phyloP scores from a whole-genome alignment of 2,888 invertebrate genomes.

The Terebella lapidaria region DNA sequence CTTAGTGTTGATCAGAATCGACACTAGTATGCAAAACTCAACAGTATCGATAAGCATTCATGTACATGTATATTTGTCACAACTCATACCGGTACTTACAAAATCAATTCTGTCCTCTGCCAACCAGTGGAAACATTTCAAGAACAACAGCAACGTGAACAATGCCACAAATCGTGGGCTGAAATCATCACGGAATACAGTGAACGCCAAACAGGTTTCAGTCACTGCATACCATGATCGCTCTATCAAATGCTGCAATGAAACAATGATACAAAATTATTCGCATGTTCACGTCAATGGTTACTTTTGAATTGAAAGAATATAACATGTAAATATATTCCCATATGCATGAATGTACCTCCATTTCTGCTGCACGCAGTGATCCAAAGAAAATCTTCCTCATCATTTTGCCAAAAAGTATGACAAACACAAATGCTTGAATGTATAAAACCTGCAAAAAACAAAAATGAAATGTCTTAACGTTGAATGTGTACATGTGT shows the following conservation, averaged over 20 bases:
- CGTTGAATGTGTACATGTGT: too few relatives aligned
- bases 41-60: too few relatives aligned
- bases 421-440: conserved; percentile 90
- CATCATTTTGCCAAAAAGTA: conserved; percentile 86
- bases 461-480: too few relatives aligned
- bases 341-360: too few relatives aligned
- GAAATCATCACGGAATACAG: conserved; percentile 97
- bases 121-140: conserved; percentile 99
- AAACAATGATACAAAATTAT: background rate
- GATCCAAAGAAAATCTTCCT: conserved; percentile 94
- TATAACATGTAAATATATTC: too few relatives aligned
- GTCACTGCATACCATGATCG: conserved; percentile 97
- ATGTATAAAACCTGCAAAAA: conserved; percentile 83
- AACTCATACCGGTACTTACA: conserved; percentile 66
- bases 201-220: conserved; percentile 99
- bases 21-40: too few relatives aligned
- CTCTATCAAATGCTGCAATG: conserved; percentile 86
- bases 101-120: conserved; percentile 98
- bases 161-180: conserved; percentile 91
- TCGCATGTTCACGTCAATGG: too few relatives aligned
- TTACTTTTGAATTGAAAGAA: too few relatives aligned
- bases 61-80: background rate
- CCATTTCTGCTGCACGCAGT: conserved; percentile 89
- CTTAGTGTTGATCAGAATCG: too few relatives aligned
- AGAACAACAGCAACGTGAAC: conserved; percentile 89